phyloP scores from a whole-genome alignment of 2,113 vertebrate genomes.

The Ailurus styani region DNA sequence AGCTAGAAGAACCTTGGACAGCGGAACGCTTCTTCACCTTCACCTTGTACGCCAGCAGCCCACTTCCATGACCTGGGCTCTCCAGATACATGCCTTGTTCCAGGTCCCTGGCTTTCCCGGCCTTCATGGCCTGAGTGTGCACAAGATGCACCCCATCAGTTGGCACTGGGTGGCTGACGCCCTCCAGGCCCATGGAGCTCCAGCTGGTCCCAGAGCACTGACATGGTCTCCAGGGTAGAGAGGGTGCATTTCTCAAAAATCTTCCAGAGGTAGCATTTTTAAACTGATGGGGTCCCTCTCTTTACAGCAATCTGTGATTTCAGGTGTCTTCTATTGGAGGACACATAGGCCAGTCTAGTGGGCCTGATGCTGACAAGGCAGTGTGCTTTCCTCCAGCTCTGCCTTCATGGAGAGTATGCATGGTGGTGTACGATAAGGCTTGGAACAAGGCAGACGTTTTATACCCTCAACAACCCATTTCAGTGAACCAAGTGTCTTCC shows the following conservation, averaged over 20 bases:
- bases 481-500: background rate
- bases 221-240: background rate
- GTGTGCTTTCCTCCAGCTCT: background rate
- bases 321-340: background rate
- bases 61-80: background rate
- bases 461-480: background rate
- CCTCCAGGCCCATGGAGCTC: background rate
- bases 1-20: background rate
- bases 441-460: background rate
- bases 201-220: background rate
- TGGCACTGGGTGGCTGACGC: background rate
- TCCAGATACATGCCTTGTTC: background rate
- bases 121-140: background rate
- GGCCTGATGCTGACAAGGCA: background rate
- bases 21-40: background rate
- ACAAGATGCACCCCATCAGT: background rate
- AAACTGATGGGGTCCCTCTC: background rate
- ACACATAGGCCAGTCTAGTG: background rate
- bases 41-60: background rate
- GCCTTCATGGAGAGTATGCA: background rate
- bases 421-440: background rate
- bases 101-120: background rate
- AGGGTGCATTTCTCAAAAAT: background rate
- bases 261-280: background rate
- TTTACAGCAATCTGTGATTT: background rate